Conservation (phyloP, 2,113 vertebrate genomes). For the Menidia beryllina region DNA sequence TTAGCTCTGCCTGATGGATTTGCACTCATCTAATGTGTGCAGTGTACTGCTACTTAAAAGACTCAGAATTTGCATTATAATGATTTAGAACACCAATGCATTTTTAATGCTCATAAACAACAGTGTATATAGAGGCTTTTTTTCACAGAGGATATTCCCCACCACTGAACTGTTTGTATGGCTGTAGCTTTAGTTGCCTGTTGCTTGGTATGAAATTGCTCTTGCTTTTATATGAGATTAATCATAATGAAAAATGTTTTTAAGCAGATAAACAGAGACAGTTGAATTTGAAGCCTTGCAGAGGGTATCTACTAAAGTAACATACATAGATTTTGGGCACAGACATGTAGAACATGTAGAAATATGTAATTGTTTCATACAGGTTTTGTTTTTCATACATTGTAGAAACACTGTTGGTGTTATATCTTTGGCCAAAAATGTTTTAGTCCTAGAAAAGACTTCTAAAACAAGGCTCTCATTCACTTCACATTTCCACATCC, state of each 20-base stretch:
- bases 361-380: constrained; percentile 29
- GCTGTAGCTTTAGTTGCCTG: constrained; percentile 38
- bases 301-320: constrained; percentile 23
- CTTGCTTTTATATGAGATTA: constrained; percentile 40
- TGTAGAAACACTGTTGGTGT: too few species aligned
- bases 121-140: constrained; percentile 49
- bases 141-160: constrained; percentile 55
- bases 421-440: too few species aligned
- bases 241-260: constrained; percentile 47
- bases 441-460: too few species aligned
- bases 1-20: constrained; percentile 75
- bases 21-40: constrained; percentile 71
- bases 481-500: too few species aligned
- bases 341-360: constrained; percentile 14
- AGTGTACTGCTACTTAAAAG: constrained; percentile 71
- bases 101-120: constrained; percentile 79
- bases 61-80: constrained; percentile 78
- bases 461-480: too few species aligned
- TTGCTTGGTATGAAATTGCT: constrained; percentile 41
- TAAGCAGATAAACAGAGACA: constrained; percentile 50
- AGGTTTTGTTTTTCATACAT: too few species aligned
- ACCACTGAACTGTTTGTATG: constrained; percentile 49
- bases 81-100: constrained; percentile 76
- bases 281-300: constrained; percentile 11
- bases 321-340: constrained; percentile 20